Conservation (phyloP, 2,113 vertebrate species). For the Anarrhichthys ocellatus region DNA sequence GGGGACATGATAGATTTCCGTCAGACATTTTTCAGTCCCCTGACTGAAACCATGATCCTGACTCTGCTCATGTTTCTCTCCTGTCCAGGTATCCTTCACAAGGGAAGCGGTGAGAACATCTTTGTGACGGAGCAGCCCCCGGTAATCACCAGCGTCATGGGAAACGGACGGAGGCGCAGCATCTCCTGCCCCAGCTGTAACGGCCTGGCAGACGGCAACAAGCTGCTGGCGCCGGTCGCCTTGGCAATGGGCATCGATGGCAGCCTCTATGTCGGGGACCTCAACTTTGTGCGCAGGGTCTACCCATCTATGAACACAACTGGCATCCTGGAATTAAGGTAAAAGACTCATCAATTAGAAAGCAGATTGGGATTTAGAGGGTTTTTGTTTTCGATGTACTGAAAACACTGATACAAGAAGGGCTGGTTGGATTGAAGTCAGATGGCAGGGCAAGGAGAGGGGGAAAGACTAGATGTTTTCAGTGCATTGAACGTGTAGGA, state of each 20-base stretch:
- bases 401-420: conserved; percentile 1
- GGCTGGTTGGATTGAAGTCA: not conserved
- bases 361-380: conserved; percentile 19
- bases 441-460: not conserved
- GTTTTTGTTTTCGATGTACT: conserved; percentile 3
- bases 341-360: conserved; percentile 2
- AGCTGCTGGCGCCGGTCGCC: conserved; percentile 97
- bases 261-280: conserved; percentile 97
- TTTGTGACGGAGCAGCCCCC: conserved; percentile 97
- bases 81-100: conserved; percentile 93
- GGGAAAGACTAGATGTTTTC: conserved; percentile 27
- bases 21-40: not conserved
- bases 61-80: not conserved
- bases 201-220: conserved; percentile 97
- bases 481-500: conserved; percentile 31
- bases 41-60: not conserved
- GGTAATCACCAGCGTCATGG: conserved; percentile 97
- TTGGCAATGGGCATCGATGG: conserved; percentile 95
- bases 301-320: conserved; percentile 97
- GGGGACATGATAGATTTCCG: not conserved
- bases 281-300: conserved; percentile 97
- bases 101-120: conserved; percentile 97
- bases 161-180: conserved; percentile 94
- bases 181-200: conserved; percentile 99
- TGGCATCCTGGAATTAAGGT: conserved; percentile 95